Evolutionary conservation across 2,888 invertebrate genomes (phyloP).

Genomic region (Itoplectis maculator): DNA sequence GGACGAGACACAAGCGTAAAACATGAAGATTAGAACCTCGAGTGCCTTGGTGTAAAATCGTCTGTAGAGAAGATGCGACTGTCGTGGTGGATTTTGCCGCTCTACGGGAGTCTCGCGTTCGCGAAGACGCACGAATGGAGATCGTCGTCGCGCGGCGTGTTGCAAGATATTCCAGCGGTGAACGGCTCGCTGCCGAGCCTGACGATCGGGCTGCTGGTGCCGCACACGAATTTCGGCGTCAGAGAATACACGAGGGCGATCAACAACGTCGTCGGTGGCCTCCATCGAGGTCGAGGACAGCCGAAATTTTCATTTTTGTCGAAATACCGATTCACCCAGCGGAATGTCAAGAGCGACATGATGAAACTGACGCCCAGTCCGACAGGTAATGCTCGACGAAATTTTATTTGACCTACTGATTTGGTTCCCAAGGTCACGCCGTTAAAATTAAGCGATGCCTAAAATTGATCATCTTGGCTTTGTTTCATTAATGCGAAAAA

Average conservation of each 20-base stretch:
- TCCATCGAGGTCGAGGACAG: constrained; percentile 86
- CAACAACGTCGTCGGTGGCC: constrained; percentile 87
- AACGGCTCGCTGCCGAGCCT: constrained; percentile 78
- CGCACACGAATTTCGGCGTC: constrained; percentile 88
- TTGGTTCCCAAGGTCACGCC: no score
- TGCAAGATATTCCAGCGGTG: constrained; percentile 60
- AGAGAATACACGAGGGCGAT: constrained; percentile 89
- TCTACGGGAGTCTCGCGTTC: constrained; percentile 74
- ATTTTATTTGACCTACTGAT: not conserved
- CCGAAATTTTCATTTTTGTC: constrained; percentile 88
- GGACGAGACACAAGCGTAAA: constrained; percentile 19
- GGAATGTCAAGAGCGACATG: constrained; percentile 88
- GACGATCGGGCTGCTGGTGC: constrained; percentile 87
- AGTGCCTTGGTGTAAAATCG: constrained; percentile 57
- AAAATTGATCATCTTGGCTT: no score
- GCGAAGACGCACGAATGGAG: constrained; percentile 72
- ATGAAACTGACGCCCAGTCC: constrained; percentile 91
- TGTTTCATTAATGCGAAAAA: no score
- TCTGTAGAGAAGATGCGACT: constrained; percentile 70
- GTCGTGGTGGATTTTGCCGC: constrained; percentile 69
- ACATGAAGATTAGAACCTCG: constrained; percentile 31
- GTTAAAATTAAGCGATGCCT: no score
- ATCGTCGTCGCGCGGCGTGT: constrained; percentile 63
- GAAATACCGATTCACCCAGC: constrained; percentile 87
- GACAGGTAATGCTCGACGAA: constrained; percentile 86